Evolutionary conservation across 2,888 invertebrate species (phyloP), one percentile per base, ranked within the genome.

Genomic region (Gerris lacustris): DNA sequence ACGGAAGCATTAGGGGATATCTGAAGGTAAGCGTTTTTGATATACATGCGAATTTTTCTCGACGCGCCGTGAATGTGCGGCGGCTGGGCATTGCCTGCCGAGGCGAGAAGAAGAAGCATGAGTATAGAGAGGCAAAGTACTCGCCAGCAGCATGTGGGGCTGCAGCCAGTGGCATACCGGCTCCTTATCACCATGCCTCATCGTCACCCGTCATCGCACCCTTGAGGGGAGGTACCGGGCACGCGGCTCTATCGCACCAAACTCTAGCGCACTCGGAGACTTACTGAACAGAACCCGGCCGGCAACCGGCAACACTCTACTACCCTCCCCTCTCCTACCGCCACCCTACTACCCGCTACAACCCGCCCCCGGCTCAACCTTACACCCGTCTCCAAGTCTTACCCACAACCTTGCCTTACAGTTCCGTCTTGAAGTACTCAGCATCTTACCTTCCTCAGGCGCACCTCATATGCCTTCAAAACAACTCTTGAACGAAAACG

Each of bases 81-180:
- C 18, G 64, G 64, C 64, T 64, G 64, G 9, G 64, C 18, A 64
- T n/a, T 7, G 64, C 17, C 64, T 11, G 64, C 64, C 11, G 18
- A n/a, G 64, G 31, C 64, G 7, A 64, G 64, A 9, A 64, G 18
- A 64, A 31, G 7, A 7, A 64, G 18, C 17, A 31, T 64, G 15
- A 64, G 64, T 64, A 64, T 31, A n/a, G 7, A 31, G 18, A n/a
- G 5, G 2, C 11, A 55, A 55, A 31, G 31, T 31, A 55, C 15
- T 15, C 55, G 18, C 64, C 31, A 64, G 17, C 64, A 64, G 64
- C 64, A 64, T 64, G 18, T 31, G 18, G n/a, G 64, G 64, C 64
- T 18, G 64, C 64, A n/a, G 17, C 64, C 64, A 64, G 64, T 64
- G 64, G 64, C 64, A n/a, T 18, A 31, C 31, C 64, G 64, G 64